Conservation (phyloP, 2,113 vertebrate genomes). For the Sinocyclocheilus anshuiensis region DNA sequence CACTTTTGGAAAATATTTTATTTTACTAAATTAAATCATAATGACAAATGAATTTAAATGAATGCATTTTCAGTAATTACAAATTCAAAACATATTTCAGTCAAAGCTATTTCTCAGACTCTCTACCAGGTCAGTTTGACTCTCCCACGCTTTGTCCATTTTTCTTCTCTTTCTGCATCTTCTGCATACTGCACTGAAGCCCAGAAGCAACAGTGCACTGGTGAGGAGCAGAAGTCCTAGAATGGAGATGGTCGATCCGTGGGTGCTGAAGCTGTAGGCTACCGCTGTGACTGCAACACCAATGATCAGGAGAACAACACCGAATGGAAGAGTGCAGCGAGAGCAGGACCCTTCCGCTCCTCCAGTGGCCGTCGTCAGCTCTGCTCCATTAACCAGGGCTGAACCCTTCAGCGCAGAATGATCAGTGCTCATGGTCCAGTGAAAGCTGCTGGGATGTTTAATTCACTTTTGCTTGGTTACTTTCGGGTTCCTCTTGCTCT, state of each 20-base stretch:
- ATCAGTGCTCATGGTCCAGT: conserved; percentile 41
- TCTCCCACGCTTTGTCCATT: conserved; percentile 83
- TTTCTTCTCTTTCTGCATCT: conserved; percentile 80
- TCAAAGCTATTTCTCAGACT: conserved; percentile 75
- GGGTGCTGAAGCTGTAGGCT: conserved; percentile 90
- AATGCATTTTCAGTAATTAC: background rate
- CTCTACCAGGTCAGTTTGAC: conserved; percentile 84
- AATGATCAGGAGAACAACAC: conserved; percentile 84
- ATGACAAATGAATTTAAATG: background rate
- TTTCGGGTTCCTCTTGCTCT: background rate
- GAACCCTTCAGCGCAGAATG: conserved; percentile 72
- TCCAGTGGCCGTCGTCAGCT: conserved; percentile 85
- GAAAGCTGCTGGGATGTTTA: background rate
- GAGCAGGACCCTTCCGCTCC: conserved; percentile 89
- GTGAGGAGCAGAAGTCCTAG: conserved; percentile 86
- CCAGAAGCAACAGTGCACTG: conserved; percentile 81
- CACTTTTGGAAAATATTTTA: background rate
- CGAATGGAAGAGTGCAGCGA: conserved; percentile 87
- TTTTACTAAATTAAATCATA: background rate
- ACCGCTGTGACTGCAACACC: conserved; percentile 85
- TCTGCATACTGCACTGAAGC: conserved; percentile 84
- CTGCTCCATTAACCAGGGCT: conserved; percentile 81
- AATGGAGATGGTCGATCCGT: conserved; percentile 88
- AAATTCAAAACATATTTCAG: background rate
- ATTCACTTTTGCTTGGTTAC: background rate